A percentile compares a stretch with the other conserved stretches of the same genome.
Conservation (phyloP, 2,113 vertebrate species). For the Accipiter virgatus region DNA sequence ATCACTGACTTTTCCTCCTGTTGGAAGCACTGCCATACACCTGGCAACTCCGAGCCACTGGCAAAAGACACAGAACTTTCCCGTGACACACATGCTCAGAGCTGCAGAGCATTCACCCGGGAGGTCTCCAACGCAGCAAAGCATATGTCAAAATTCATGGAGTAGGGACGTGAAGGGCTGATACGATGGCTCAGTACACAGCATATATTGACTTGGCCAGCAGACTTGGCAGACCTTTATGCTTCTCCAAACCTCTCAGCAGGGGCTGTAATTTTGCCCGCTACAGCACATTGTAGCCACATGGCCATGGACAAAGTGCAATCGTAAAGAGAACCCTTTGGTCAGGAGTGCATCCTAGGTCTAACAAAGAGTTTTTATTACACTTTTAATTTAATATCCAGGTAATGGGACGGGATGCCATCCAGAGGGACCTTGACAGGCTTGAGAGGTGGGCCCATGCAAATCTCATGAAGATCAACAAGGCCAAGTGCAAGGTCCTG, state of each 20-base stretch:
- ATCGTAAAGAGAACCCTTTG: not conserved
- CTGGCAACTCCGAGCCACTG: not conserved
- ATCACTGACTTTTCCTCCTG: not conserved
- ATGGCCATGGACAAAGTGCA: not conserved
- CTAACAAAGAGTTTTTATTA: not conserved
- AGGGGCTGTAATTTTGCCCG: not conserved
- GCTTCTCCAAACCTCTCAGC: not conserved
- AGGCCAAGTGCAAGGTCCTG: too few relatives aligned
- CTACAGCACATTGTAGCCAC: not conserved
- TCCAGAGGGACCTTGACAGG: too few relatives aligned
- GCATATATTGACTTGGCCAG: not conserved
- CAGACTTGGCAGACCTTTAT: conserved; percentile 11
- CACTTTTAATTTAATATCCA: not conserved
- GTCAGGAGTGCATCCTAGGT: not conserved
- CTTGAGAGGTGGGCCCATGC: too few relatives aligned
- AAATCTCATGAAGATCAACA: too few relatives aligned
- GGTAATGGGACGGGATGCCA: not conserved
- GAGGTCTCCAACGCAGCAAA: conserved; percentile 19
- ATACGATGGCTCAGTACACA: not conserved
- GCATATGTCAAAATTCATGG: not conserved
- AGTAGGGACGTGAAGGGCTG: not conserved
- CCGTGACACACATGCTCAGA: not conserved
- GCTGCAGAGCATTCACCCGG: not conserved
- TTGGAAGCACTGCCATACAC: not conserved
- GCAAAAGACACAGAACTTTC: not conserved